Base-by-base conservation (phyloP, 2,113 vertebrate genomes). In the Ammodytes marinus region DNA sequence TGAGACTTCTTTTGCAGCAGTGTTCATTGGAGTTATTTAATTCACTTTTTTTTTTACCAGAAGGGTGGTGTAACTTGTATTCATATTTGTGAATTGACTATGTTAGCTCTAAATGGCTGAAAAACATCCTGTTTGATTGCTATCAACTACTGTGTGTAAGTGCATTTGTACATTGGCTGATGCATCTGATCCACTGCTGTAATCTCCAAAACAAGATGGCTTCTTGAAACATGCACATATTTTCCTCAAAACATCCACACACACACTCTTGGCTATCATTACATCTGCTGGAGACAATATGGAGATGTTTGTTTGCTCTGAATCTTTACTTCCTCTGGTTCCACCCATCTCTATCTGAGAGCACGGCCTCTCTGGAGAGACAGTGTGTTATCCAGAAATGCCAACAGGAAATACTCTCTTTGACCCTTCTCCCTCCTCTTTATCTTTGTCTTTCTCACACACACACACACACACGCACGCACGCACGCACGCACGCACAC, bases 401-500 rank as follows among this genome's bases (percentile, higher is more conserved):
- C 72, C 68, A 92, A 73, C 90, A 93, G 93, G 94, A 95, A 94
- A 91, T 89, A 67, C 81, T 79, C 50, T 77, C 52, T n/a, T 42
- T 65, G 27, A 27, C 27, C 27, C 27, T 55, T 47, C 53, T 49
- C 14, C 17, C 5, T 50, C 19, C 12, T 14, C 9, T 27, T 27
- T 27, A 27, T 27, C 27, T 27, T 27, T 61, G 11, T 77, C 39
- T 49, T 46, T 49, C 14, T 70, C 17, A 68, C 5, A 27, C n/a
- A 17, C 53, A 45, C 46, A 39, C 58, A 27, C 43, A 37, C 6
- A 9, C 64, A 14, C 10, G 1, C 52, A 61, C 35, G 14, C 43
- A 27, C 17, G 63, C 5, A 27, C n/a, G 12, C 53, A 45, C 46
- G 19, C 58, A 27, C 43, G n/a, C 6, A 9, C 64, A 14, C 10